phyloP scores from a whole-genome alignment of 2,797 vertebrate genomes.

The Manis javanica region DNA sequence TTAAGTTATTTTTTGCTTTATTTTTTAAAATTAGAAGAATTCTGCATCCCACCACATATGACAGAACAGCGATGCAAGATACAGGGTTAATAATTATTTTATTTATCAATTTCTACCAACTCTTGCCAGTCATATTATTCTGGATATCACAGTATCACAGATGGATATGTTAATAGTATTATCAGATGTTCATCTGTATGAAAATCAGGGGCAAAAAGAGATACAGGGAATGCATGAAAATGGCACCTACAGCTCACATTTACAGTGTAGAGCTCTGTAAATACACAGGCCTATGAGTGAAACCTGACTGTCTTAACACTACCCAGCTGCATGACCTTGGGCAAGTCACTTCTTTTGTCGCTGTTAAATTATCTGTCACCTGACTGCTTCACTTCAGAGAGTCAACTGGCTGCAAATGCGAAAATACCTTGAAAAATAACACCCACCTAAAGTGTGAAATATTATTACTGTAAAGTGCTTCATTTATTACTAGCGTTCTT shows the following conservation, averaged over 20 bases:
- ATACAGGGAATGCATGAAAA: not conserved
- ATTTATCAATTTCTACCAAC: constrained; percentile 68
- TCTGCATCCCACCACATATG: not conserved
- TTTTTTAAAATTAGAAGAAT: constrained; percentile 48
- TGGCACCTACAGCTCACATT: not conserved
- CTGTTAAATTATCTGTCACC: constrained; percentile 28
- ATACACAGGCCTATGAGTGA: not conserved
- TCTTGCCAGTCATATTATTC: constrained; percentile 38
- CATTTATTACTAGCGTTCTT: constrained; percentile 35
- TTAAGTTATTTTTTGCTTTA: constrained; percentile 22
- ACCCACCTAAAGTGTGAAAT: constrained; percentile 23
- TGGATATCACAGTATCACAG: constrained; percentile 21
- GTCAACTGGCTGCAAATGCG: not conserved
- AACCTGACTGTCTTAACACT: not conserved
- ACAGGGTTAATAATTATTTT: constrained; percentile 54
- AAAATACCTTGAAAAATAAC: constrained; percentile 55
- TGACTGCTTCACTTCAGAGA: not conserved
- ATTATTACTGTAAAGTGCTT: constrained; percentile 15
- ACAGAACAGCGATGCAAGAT: constrained; percentile 35
- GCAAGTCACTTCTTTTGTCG: constrained; percentile 28
- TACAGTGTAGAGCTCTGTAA: not conserved
- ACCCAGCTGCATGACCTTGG: not conserved
- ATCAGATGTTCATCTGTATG: constrained; percentile 33
- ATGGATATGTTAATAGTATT: constrained; percentile 32
- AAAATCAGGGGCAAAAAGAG: constrained; percentile 38